Evolutionary conservation across 2,797 vertebrate genomes (phyloP), one percentile per base, ranked within the genome.

Genomic region (Loris lydekkerianus): DNA sequence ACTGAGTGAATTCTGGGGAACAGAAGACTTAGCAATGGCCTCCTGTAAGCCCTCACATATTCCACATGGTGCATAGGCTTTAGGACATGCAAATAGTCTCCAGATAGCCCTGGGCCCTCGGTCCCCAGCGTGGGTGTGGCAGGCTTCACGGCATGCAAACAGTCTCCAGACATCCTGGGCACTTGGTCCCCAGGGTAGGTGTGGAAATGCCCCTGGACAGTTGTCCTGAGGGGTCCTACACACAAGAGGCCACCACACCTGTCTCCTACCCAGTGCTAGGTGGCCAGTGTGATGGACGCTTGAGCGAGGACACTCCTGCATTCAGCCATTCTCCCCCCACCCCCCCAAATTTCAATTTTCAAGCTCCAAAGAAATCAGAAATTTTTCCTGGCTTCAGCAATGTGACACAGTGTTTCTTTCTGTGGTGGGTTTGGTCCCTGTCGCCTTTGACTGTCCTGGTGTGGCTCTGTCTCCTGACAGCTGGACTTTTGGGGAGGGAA

Each of bases 321-420:
- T 56, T 3, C 0, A 1, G 29, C 75, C 18, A 0, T n/a, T 72
- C 31, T 23, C 21, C 34, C 31, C 27, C 21, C 34, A 11, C 21
- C 8, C 34, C 27, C 37, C 27, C 37, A 7, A 4, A 17, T 72
- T 40, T 34, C 27, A 43, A 31, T 27, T 84, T 67, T 78, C 3
- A 34, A n/a, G 4, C 7, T 5, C 0, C 20, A 5, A 6, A n/a
- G 31, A n/a, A 77, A 78, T 53, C 0, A 61, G 25, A 21, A 10
- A 18, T 20, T 60, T 43, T 43, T 85, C 60, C 17, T 4, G 14
- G 61, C 46, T 40, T 88, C 17, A 1, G 40, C 27, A 13, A 20
- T 11, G 21, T 25, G 43, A n/a, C 1, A 7, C 0, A 0, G 2
- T 0, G 1, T 63, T 78, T 80, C 37, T 43, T 86, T 34, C 65